Evolutionary conservation across 2,888 invertebrate genomes (phyloP).

Genomic region (Drosophila barbarae): DNA sequence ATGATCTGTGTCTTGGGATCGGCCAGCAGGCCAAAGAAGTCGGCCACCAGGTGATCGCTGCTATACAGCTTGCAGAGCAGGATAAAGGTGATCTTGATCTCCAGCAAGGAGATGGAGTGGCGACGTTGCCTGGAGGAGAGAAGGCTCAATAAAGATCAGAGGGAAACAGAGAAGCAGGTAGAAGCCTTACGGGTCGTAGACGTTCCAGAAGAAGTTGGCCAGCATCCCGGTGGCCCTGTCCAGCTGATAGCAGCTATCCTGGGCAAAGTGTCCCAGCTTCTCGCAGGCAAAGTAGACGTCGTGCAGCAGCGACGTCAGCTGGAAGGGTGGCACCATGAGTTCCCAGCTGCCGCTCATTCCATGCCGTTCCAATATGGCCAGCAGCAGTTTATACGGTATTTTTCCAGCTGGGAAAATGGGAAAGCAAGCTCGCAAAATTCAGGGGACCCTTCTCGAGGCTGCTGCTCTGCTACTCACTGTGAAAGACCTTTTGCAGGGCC

Average conservation of each 20-base stretch:
- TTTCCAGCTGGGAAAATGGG: constrained; percentile 64
- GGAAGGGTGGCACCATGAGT: constrained; percentile 76
- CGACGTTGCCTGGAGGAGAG: constrained; percentile 59
- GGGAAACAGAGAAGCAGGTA: too few relatives aligned
- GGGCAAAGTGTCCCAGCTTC: constrained; percentile 76
- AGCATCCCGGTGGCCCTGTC: constrained; percentile 72
- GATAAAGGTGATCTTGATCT: constrained; percentile 78
- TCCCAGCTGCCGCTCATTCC: constrained; percentile 66
- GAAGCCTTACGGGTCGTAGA: constrained; percentile 77
- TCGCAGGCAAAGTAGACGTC: constrained; percentile 79
- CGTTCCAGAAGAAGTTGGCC: constrained; percentile 78
- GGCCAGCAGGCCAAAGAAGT: constrained; percentile 72
- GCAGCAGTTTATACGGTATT: constrained; percentile 77
- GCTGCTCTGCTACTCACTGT: constrained; percentile 65
- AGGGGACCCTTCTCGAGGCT: neutral
- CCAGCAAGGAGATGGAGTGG: constrained; percentile 77
- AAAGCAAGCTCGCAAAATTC: neutral
- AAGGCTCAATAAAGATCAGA: too few relatives aligned
- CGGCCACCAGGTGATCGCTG: constrained; percentile 71
- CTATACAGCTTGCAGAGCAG: constrained; percentile 76
- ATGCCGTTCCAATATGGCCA: constrained; percentile 77
- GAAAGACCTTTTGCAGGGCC: constrained; percentile 75
- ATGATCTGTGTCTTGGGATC: constrained; percentile 74
- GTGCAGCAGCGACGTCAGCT: constrained; percentile 77
- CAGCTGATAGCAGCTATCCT: constrained; percentile 64